phyloP scores from a whole-genome alignment of 2,113 vertebrate species.

The Equus przewalskii region DNA sequence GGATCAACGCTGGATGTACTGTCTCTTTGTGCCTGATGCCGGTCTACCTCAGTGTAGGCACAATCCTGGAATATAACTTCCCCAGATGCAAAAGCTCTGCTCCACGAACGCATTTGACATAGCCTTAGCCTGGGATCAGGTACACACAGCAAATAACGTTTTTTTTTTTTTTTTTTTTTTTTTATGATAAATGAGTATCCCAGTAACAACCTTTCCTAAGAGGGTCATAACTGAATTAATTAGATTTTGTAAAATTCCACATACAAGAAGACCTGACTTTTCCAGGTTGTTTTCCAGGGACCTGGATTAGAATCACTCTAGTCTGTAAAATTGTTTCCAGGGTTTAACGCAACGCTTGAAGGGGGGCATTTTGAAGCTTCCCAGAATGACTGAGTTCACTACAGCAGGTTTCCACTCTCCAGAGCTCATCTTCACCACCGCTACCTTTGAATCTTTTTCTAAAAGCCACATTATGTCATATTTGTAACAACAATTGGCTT shows the following conservation, averaged over 20 bases:
- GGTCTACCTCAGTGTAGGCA: not conserved
- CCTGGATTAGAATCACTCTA: conserved; percentile 3
- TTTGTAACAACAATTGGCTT: not conserved
- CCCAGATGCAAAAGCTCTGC: not conserved
- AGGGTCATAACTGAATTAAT: conserved; percentile 33
- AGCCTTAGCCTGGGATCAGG: not conserved
- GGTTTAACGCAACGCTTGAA: not conserved
- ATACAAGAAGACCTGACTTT: not conserved
- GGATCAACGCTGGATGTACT: not conserved
- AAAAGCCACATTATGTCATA: not conserved
- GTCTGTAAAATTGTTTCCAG: not conserved
- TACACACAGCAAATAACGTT: not conserved
- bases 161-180: not conserved
- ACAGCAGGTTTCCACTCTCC: not conserved
- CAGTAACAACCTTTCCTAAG: conserved; percentile 1
- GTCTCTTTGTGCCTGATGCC: not conserved
- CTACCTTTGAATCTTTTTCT: conserved; percentile 2
- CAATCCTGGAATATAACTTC: not conserved
- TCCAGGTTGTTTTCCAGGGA: conserved; percentile 5
- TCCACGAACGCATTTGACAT: not conserved
- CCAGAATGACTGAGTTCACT: not conserved
- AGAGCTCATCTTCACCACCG: not conserved
- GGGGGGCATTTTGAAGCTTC: not conserved
- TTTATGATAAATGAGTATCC: not conserved
- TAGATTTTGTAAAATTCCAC: conserved; percentile 23